Conservation (phyloP, 2,797 vertebrate genomes). For the Eulemur mongoz region DNA sequence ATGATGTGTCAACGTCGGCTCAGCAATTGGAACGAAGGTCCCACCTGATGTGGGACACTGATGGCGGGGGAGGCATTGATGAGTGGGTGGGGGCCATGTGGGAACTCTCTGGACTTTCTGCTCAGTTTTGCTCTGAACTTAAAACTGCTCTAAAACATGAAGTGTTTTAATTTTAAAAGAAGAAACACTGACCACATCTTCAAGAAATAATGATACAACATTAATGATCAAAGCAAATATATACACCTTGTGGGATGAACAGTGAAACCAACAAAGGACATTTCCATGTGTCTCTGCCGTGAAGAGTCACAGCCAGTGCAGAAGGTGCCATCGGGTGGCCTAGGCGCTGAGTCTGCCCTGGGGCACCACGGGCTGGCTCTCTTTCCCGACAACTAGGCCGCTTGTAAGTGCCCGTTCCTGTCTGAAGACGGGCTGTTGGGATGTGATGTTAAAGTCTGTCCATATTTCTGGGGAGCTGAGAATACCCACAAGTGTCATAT, state of each 20-base stretch:
- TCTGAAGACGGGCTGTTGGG: background rate
- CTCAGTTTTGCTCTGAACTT: background rate
- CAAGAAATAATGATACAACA: background rate
- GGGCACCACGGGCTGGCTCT: background rate
- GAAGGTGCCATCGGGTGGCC: fast-evolving
- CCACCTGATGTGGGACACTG: background rate
- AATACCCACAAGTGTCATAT: fast-evolving
- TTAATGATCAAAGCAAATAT: background rate
- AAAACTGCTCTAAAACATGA: background rate
- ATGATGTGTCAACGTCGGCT: no score
- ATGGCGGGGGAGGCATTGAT: fast-evolving
- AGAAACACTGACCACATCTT: background rate
- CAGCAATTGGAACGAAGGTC: background rate
- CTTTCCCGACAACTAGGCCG: background rate
- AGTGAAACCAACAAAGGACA: background rate
- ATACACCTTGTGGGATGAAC: background rate
- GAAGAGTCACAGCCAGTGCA: background rate
- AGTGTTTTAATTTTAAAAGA: background rate
- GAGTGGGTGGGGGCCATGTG: fast-evolving
- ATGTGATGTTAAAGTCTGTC: background rate
- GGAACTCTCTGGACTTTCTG: background rate
- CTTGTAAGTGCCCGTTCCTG: background rate
- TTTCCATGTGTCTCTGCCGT: background rate
- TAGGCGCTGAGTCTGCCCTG: background rate
- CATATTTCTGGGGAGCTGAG: background rate